phyloP scores from a whole-genome alignment of 1,140 invertebrate genomes.

The Hyles euphorbiae region DNA sequence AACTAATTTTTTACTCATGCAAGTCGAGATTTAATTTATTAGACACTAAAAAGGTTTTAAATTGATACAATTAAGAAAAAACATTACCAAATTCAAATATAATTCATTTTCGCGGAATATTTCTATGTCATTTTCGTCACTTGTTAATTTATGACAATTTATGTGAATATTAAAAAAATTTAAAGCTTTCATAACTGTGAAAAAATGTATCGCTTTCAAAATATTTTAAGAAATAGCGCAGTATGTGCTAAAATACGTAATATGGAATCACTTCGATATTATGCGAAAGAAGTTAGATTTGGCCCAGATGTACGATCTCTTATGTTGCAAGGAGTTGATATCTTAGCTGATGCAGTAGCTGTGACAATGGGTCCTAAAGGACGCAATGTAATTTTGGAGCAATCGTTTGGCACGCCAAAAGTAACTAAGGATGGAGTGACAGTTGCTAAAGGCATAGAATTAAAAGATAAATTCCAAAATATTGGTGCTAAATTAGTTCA shows the following conservation, averaged over 20 bases:
- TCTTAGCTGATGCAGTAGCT: conserved; percentile 94
- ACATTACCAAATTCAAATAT: no score
- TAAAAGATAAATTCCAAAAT: conserved; percentile 96
- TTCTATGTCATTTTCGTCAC: no score
- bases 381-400: conserved; percentile 96
- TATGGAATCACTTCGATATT: conserved; percentile 39
- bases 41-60: no score
- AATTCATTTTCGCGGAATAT: no score
- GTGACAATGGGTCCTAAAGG: conserved; percentile 98
- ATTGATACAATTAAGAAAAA: no score
- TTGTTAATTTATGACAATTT: no score
- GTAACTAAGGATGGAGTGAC: conserved; percentile 98
- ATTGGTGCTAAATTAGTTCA: conserved; percentile 96
- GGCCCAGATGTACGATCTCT: conserved; percentile 91
- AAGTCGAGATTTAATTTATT: no score
- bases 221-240: conserved; percentile 2
- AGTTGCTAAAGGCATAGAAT: conserved; percentile 95
- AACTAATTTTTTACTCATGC: no score
- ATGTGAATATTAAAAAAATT: not conserved
- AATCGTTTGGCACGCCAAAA: conserved; percentile 96
- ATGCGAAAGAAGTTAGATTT: conserved; percentile 96
- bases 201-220: conserved; percentile 8
- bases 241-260: conserved; percentile 3
- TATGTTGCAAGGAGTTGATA: conserved; percentile 95
- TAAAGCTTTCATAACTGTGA: no score